Percentiles rank a stretch among this genome's conserved stretches.
Evolutionary conservation across 2,888 invertebrate species (phyloP).

Genomic region (Dusona sp.): DNA sequence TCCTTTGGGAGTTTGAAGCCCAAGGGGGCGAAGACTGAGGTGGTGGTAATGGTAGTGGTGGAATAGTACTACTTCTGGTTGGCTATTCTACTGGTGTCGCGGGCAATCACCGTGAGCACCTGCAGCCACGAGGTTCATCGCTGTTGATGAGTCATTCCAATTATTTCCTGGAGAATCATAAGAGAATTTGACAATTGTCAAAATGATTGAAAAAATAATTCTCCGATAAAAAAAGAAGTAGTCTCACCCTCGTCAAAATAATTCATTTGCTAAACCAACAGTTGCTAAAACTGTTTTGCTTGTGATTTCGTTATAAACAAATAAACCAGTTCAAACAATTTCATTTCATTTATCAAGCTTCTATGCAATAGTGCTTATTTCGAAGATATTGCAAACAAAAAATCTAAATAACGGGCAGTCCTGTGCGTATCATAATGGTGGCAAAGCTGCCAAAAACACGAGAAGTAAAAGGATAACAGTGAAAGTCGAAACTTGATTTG

Average conservation of each 20-base stretch:
- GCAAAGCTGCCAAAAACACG: slow-evolving; percentile 7
- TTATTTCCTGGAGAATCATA: neutral
- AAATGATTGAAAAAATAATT: neutral
- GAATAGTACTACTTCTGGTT: slow-evolving; percentile 59
- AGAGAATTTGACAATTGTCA: neutral
- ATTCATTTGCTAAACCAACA: neutral
- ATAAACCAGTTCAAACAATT: neutral
- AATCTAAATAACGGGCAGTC: slow-evolving; percentile 16
- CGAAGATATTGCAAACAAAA: slow-evolving; percentile 14
- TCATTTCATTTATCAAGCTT: neutral
- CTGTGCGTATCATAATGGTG: neutral
- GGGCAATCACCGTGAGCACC: slow-evolving; percentile 57
- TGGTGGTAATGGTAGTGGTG: slow-evolving; percentile 22
- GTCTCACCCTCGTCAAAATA: neutral
- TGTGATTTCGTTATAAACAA: neutral
- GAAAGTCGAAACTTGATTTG: slow-evolving; percentile 17
- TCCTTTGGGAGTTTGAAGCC: slow-evolving; percentile 31
- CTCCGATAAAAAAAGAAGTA: neutral
- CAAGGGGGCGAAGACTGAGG: neutral
- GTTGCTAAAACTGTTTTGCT: neutral
- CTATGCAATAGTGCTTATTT: slow-evolving; percentile 36
- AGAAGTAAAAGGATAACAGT: slow-evolving; percentile 33
- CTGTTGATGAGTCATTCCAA: neutral
- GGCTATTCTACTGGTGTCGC: slow-evolving; percentile 54
- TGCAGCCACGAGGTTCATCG: slow-evolving; percentile 58